Conservation (phyloP, 2,888 invertebrate species). For the Watsonalla binaria region DNA sequence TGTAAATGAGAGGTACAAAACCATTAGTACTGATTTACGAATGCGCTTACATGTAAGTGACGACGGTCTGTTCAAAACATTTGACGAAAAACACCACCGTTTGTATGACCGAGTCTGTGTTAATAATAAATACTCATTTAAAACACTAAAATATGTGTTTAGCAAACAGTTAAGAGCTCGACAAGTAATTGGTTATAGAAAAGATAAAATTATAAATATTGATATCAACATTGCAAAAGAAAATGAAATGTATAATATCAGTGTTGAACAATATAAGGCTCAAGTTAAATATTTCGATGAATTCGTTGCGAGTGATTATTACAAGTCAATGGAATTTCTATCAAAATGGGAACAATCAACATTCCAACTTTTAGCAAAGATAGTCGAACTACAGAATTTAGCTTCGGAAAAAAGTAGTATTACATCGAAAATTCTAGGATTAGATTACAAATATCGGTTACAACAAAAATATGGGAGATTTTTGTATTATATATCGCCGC, state of each 20-base stretch:
- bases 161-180: constrained; percentile 35
- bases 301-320: constrained; percentile 80
- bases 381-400: constrained; percentile 59
- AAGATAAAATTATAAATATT: constrained; percentile 72
- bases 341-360: constrained; percentile 68
- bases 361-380: constrained; percentile 51
- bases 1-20: constrained; percentile 46
- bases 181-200: constrained; percentile 58
- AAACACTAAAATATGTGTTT: constrained; percentile 39
- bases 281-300: constrained; percentile 79
- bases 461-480: constrained; percentile 83
- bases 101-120: constrained; percentile 33
- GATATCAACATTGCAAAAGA: constrained; percentile 77
- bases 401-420: constrained; percentile 53
- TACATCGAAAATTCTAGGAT: constrained; percentile 71
- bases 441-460: constrained; percentile 80
- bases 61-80: constrained; percentile 39
- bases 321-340: constrained; percentile 76
- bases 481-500: constrained; percentile 82
- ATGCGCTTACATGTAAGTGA: constrained; percentile 38
- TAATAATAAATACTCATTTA: constrained; percentile 37
- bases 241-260: constrained; percentile 62
- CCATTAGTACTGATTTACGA: constrained; percentile 34
- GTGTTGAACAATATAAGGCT: constrained; percentile 61
- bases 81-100: constrained; percentile 36